Evolutionary conservation across 2,888 invertebrate genomes (phyloP).

Genomic region (Pristionchus arcanus): DNA sequence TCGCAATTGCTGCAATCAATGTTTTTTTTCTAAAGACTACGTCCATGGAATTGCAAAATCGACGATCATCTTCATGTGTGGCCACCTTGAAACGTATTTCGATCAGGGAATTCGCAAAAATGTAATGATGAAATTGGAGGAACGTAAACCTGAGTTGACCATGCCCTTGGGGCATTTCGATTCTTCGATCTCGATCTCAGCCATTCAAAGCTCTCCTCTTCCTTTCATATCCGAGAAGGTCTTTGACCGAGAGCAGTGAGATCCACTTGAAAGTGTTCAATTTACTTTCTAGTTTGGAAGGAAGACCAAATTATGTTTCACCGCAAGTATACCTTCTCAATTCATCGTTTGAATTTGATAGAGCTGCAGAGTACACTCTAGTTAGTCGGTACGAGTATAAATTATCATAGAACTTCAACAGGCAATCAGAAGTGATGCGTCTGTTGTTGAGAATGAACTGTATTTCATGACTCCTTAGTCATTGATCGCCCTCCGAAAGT

Average conservation of each 20-base stretch:
- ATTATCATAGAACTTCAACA: no score
- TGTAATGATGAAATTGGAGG: not conserved
- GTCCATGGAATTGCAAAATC: not conserved
- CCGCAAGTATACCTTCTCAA: not conserved
- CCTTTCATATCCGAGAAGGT: not conserved
- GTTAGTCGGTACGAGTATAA: no score
- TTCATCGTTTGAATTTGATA: not conserved
- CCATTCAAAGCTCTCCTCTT: not conserved
- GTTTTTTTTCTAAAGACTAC: not conserved
- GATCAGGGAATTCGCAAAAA: not conserved
- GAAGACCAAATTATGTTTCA: not conserved
- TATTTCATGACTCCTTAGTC: not conserved
- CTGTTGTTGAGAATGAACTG: no score
- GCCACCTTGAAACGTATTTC: not conserved
- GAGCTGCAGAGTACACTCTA: no score
- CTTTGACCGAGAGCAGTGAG: not conserved
- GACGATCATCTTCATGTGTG: not conserved
- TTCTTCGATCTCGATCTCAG: not conserved
- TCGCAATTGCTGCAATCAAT: not conserved
- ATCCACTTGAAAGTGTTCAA: not conserved
- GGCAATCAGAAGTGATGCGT: no score
- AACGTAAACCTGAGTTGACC: not conserved
- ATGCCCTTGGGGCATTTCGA: not conserved
- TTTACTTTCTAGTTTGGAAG: conserved; percentile 1
- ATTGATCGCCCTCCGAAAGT: not conserved